These are phyloP conservation scores for Sebastes oblongus DNA, from an alignment of 2,797 vertebrate species.

Conservation along the genomic window DNA sequence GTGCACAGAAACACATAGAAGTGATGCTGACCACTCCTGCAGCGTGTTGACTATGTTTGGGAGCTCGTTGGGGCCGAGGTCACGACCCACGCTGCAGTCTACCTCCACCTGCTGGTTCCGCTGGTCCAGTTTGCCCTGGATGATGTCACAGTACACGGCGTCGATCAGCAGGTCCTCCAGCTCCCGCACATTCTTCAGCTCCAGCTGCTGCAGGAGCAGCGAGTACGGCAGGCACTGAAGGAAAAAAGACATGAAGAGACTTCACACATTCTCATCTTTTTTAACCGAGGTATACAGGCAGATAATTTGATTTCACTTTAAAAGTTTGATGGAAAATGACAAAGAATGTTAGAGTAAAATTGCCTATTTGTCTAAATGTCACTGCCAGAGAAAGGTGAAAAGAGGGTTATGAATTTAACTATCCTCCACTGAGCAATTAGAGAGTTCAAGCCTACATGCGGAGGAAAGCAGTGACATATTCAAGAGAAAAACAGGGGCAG, in stretches of 20 bases:
- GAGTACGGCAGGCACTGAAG: slow-evolving; percentile 97
- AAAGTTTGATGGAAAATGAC: slow-evolving; percentile 35
- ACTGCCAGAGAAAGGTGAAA: slow-evolving; percentile 36
- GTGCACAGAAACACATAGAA: background rate
- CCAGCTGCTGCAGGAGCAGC: slow-evolving; percentile 95
- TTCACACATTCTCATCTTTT: slow-evolving; percentile 3
- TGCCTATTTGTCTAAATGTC: slow-evolving; percentile 72
- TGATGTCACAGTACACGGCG: slow-evolving; percentile 98
- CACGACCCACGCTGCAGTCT: slow-evolving; percentile 97
- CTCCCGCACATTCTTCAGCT: slow-evolving; percentile 97
- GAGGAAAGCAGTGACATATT: slow-evolving; percentile 49
- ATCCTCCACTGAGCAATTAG: slow-evolving; percentile 63
- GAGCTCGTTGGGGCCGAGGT: slow-evolving; percentile 97
- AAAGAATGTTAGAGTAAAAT: slow-evolving; percentile 42
- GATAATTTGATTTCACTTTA: slow-evolving; percentile 37
- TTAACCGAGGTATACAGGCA: slow-evolving; percentile 22
- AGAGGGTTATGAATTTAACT: slow-evolving; percentile 45
- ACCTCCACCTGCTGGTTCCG: slow-evolving; percentile 98
- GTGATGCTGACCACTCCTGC: slow-evolving; percentile 91
- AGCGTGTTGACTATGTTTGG: slow-evolving; percentile 96
- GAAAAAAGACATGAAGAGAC: background rate
- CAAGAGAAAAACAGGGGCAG: slow-evolving; percentile 43
- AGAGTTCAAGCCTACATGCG: slow-evolving; percentile 41
- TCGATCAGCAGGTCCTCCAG: slow-evolving; percentile 98
- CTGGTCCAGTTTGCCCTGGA: slow-evolving; percentile 98